These are phyloP conservation scores for Sebastes umbrosus DNA, from an alignment of 2,797 vertebrate genomes.

Conservation along the genomic window DNA sequence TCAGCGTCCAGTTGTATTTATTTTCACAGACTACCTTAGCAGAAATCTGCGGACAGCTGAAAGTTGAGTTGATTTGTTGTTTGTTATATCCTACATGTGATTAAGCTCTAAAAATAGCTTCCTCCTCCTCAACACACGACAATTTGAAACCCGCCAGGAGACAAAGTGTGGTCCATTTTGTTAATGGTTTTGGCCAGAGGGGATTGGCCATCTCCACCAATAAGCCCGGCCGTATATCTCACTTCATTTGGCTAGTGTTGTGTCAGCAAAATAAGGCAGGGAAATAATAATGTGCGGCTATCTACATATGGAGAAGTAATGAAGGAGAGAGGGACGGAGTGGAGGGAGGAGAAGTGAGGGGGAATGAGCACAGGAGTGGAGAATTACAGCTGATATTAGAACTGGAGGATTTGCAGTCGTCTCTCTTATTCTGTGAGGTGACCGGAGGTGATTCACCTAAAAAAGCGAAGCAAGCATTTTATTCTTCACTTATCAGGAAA, in stretches of 20 bases:
- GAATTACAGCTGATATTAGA: slow-evolving; percentile 54
- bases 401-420: slow-evolving; percentile 36
- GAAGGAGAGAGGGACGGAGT: slow-evolving; percentile 66
- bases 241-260: slow-evolving; percentile 81
- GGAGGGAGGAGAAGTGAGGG: slow-evolving; percentile 17
- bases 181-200: slow-evolving; percentile 77
- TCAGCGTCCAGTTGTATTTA: neutral
- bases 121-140: neutral
- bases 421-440: slow-evolving; percentile 30
- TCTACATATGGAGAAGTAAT: slow-evolving; percentile 83
- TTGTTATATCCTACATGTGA: slow-evolving; percentile 51
- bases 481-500: slow-evolving; percentile 15
- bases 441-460: slow-evolving; percentile 28
- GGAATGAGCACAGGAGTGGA: slow-evolving; percentile 21
- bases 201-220: slow-evolving; percentile 80
- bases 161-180: slow-evolving; percentile 71
- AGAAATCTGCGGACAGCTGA: slow-evolving; percentile 23
- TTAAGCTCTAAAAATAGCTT: slow-evolving; percentile 58
- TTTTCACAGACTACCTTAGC: slow-evolving; percentile 1
- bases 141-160: slow-evolving; percentile 48
- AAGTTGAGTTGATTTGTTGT: slow-evolving; percentile 39
- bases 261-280: slow-evolving; percentile 81
- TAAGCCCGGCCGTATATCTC: slow-evolving; percentile 80
- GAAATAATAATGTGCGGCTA: slow-evolving; percentile 76
- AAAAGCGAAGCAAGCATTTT: slow-evolving; percentile 48